Evolutionary conservation across 2,888 invertebrate genomes (phyloP).

Genomic region (Drosophila antonietae): DNA sequence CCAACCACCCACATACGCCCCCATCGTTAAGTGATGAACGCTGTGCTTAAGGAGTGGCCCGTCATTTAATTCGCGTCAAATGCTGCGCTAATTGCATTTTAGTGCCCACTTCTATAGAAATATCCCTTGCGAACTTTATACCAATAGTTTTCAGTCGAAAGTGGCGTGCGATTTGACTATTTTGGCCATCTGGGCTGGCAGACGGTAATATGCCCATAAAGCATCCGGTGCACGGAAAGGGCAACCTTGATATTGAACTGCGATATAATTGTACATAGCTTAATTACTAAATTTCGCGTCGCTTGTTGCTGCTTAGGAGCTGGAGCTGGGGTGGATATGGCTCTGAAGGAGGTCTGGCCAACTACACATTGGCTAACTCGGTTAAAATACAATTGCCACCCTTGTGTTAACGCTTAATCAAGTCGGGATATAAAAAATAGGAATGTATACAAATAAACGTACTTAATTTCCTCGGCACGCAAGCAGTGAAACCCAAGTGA

Average conservation of each 20-base stretch:
- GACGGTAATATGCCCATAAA: slow-evolving; percentile 44
- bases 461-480: slow-evolving; percentile 59
- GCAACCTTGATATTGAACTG: slow-evolving; percentile 60
- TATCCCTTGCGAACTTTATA: background rate
- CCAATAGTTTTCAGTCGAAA: background rate
- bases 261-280: slow-evolving; percentile 50
- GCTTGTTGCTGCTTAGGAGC: slow-evolving; percentile 43
- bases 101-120: slow-evolving; percentile 41
- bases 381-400: slow-evolving; percentile 31
- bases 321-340: slow-evolving; percentile 31
- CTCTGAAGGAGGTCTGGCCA: background rate
- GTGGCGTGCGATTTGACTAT: slow-evolving; percentile 71
- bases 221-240: slow-evolving; percentile 57
- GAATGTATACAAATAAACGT: slow-evolving; percentile 47
- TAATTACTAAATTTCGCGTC: slow-evolving; percentile 62
- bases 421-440: slow-evolving; percentile 16
- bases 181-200: slow-evolving; percentile 33
- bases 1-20: background rate
- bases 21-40: slow-evolving; percentile 8
- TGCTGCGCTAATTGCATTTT: slow-evolving; percentile 69
- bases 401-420: slow-evolving; percentile 39
- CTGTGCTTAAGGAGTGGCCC: slow-evolving; percentile 28
- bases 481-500: background rate
- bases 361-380: background rate
- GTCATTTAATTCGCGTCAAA: slow-evolving; percentile 65